A percentile compares a stretch with the other conserved stretches of the same genome.
These are phyloP conservation scores for Scaeva pyrastri DNA, from an alignment of 2,888 invertebrate species.

Conservation along the genomic window DNA sequence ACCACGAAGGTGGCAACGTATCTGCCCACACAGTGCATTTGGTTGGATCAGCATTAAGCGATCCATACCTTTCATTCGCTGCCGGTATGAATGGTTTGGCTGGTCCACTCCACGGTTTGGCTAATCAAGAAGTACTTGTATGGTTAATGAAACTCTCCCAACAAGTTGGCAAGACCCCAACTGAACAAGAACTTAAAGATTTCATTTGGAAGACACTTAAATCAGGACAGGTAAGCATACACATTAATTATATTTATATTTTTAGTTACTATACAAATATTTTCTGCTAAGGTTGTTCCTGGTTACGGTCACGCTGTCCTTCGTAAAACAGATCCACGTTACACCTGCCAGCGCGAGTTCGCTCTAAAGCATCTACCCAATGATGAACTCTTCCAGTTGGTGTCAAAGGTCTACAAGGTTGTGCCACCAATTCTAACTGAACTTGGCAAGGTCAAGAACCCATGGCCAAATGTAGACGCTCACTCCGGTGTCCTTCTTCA, in stretches of 20 bases:
- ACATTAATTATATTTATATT: not conserved
- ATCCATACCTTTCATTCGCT: slow-evolving; percentile 93
- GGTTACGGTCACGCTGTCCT: slow-evolving; percentile 96
- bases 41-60: slow-evolving; percentile 93
- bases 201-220: slow-evolving; percentile 98
- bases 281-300: slow-evolving; percentile 88
- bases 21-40: slow-evolving; percentile 95
- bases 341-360: slow-evolving; percentile 94
- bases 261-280: not conserved
- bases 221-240: slow-evolving; percentile 87
- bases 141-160: slow-evolving; percentile 96
- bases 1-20: slow-evolving; percentile 96
- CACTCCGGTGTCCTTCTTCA: slow-evolving; percentile 93
- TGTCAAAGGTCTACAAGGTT: slow-evolving; percentile 92
- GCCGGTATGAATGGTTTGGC: slow-evolving; percentile 95
- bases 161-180: slow-evolving; percentile 93
- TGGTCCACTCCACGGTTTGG: slow-evolving; percentile 94
- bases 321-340: slow-evolving; percentile 92
- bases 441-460: slow-evolving; percentile 95
- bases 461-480: slow-evolving; percentile 97
- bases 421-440: slow-evolving; percentile 92
- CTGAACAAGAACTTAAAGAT: slow-evolving; percentile 96
- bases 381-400: slow-evolving; percentile 91
- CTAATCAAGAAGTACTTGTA: slow-evolving; percentile 96
- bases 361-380: slow-evolving; percentile 93